Percentiles rank a stretch among this genome's conserved stretches.
These are phyloP conservation scores for Sander lucioperca DNA, from an alignment of 2,113 vertebrate genomes.

Conservation along the genomic window DNA sequence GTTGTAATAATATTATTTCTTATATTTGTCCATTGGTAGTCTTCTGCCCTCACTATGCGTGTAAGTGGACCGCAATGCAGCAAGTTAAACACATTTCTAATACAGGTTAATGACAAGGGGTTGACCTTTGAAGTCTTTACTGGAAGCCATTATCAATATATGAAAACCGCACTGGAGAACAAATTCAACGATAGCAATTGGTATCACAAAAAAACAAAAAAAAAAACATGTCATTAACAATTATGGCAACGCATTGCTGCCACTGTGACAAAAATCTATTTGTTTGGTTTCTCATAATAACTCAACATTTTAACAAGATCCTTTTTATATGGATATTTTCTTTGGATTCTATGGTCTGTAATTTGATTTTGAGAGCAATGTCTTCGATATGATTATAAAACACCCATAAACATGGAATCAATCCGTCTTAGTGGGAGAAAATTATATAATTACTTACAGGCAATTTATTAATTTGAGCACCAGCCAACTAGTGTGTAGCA, in stretches of 20 bases:
- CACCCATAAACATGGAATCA: not conserved
- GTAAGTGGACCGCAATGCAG: not conserved
- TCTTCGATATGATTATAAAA: not conserved
- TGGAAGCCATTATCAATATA: not conserved
- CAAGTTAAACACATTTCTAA: not conserved
- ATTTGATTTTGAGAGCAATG: not conserved
- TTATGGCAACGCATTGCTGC: not conserved
- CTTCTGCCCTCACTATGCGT: not conserved
- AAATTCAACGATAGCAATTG: not conserved
- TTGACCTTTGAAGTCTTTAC: not conserved
- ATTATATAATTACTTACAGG: not conserved
- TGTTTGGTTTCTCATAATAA: not conserved
- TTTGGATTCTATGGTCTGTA: not conserved
- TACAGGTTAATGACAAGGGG: not conserved
- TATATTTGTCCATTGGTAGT: not conserved
- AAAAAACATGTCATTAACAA: not conserved
- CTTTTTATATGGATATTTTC: not conserved
- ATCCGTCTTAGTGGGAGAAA: not conserved
- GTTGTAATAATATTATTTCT: not conserved
- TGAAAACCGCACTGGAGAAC: not conserved
- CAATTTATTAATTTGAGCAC: constrained; percentile 3
- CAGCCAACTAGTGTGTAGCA: not conserved
- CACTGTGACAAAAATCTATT: not conserved
- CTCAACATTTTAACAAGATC: not conserved
- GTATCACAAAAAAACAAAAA: not conserved